Base-by-base conservation (phyloP, 2,797 vertebrate genomes). In the Sylvia borin region DNA sequence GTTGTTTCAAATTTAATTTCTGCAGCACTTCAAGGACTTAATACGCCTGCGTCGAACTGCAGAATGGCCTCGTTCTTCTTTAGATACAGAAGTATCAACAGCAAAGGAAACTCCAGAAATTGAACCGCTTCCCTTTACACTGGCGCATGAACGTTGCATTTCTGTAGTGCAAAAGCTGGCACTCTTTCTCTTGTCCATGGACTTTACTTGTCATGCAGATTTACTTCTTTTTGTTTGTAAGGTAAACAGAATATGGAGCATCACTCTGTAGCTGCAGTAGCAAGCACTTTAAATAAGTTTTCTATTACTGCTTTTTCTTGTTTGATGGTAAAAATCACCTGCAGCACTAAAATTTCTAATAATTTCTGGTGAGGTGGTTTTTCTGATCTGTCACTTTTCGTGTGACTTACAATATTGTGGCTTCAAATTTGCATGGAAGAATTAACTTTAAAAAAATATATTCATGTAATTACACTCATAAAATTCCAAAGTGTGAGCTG, bases 171-270 rank as follows among this genome's bases (percentile, higher is more conserved):
- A 99, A 97, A 99, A 99, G 92, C 98, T 99, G 76, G 98, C 98
- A 32, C 98, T 99, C n/a, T 99, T 99, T 95, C 98, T 99, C 17
- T 98, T 99, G 48, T 99, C 99, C 60, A 99, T 99, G 99, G 99
- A 99, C 97, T 99, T 99, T 93, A 99, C 99, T 85, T 99, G 99
- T 94, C 99, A 99, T 66, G 99, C 99, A 25, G 99, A 99, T 98
- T 98, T 99, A 84, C 98, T 99, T 93, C 98, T 99, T 7, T 99
- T 99, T 90, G 99, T 99, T 95, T 99, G 99, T 98, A 99, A 99
- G 99, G 99, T 99, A 97, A 95, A 92, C 34, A 32, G 21, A 64
- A 47, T 78, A 21, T 26, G 26, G 7, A 87, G 7, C 12, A n/a
- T 83, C 5, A 20, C 20, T 78, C 13, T 34, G 15, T 65, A 54